These are phyloP conservation scores for Lacerta viridis DNA, from an alignment of 2,797 vertebrate genomes.

Conservation along the genomic window DNA sequence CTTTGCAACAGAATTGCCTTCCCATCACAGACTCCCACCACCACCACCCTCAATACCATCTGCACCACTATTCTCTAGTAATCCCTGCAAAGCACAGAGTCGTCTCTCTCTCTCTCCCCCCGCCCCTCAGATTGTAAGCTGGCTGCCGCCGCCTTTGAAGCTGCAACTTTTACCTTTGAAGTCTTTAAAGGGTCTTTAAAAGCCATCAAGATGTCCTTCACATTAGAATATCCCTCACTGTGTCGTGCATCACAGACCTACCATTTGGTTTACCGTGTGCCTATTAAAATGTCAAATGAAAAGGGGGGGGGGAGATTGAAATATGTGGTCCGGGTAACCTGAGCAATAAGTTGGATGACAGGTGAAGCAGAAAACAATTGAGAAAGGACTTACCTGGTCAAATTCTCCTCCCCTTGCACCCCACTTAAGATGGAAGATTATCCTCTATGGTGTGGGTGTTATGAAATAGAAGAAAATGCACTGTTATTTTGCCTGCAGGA, in stretches of 20 bases:
- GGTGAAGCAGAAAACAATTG: slow-evolving; percentile 21
- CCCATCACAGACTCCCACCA: no score
- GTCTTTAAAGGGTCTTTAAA: slow-evolving; percentile 35
- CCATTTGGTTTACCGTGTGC: slow-evolving; percentile 28
- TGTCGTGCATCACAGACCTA: slow-evolving; percentile 21
- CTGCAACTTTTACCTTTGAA: slow-evolving; percentile 35
- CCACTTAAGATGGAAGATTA: not conserved
- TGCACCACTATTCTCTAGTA: not conserved
- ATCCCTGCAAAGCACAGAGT: not conserved
- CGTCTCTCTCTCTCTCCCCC: no score
- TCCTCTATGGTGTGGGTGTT: not conserved
- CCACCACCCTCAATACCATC: not conserved
- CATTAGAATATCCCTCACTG: slow-evolving; percentile 27
- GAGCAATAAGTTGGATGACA: slow-evolving; percentile 9
- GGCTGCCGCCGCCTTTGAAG: slow-evolving; percentile 32
- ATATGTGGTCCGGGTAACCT: slow-evolving; percentile 25
- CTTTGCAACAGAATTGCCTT: no score
- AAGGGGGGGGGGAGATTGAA: slow-evolving; percentile 19
- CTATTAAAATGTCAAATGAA: slow-evolving; percentile 48
- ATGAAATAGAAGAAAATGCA: not conserved
- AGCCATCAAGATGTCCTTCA: slow-evolving; percentile 42
- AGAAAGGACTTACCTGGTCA: not conserved
- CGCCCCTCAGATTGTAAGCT: not conserved
- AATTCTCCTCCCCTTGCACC: not conserved
- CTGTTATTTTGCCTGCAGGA: not conserved